A percentile compares a stretch with the other conserved stretches of the same genome.
Evolutionary conservation across 2,113 vertebrate genomes (phyloP).

Genomic region (Apteryx mantelli): DNA sequence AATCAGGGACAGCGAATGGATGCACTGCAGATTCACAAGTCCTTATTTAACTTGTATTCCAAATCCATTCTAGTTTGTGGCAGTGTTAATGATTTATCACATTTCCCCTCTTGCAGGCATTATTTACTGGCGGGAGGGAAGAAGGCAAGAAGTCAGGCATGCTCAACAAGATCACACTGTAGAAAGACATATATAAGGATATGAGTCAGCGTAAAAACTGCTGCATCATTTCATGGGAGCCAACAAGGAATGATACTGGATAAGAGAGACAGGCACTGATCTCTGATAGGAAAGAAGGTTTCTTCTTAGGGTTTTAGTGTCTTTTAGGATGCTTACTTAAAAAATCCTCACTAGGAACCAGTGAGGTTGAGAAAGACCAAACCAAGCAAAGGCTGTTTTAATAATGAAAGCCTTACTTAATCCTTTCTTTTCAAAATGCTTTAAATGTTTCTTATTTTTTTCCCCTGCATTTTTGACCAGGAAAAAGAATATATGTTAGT

Average conservation of each 20-base stretch:
- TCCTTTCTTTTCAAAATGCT: not conserved
- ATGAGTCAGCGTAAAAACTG: not conserved
- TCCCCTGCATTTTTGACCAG: not conserved
- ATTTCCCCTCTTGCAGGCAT: not conserved
- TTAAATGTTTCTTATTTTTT: not conserved
- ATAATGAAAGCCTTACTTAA: not conserved
- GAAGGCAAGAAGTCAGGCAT: not conserved
- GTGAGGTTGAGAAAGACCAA: not conserved
- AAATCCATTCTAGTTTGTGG: not conserved
- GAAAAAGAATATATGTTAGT: not conserved
- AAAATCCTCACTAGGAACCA: not conserved
- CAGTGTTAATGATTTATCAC: constrained; percentile 5
- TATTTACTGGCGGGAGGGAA: not conserved
- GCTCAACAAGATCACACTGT: not conserved
- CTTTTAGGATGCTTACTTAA: not conserved
- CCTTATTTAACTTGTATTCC: constrained; percentile 13
- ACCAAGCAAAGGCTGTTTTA: not conserved
- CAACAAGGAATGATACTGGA: too few relatives aligned
- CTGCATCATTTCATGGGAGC: not conserved
- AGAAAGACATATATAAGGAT: not conserved
- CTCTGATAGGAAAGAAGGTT: not conserved
- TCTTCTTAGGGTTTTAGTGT: not conserved
- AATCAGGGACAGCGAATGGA: not conserved
- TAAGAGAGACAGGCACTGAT: not conserved
- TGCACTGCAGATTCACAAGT: not conserved